Evolutionary conservation across 2,888 invertebrate species (phyloP).

Genomic region (Nephrotoma flavescens): DNA sequence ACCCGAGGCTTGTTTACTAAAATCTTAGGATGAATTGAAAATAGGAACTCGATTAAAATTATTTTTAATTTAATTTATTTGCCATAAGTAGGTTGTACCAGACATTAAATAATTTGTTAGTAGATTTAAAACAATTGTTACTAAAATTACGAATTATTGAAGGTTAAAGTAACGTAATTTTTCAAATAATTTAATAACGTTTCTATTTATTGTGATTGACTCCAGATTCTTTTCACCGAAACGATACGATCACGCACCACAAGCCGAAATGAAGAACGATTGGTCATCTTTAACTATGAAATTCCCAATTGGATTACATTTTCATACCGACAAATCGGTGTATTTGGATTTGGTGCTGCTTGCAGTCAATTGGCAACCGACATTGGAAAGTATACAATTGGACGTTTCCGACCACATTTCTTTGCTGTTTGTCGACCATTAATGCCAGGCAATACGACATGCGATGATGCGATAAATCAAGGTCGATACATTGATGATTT

Average conservation of each 20-base stretch:
- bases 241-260: slow-evolving; percentile 30
- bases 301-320: slow-evolving; percentile 61
- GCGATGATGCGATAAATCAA: slow-evolving; percentile 39
- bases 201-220: not conserved
- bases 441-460: slow-evolving; percentile 37
- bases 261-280: slow-evolving; percentile 34
- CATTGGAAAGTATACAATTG: slow-evolving; percentile 85
- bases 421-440: slow-evolving; percentile 71
- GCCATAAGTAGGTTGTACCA: no score
- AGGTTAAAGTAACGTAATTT: no score
- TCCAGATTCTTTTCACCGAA: slow-evolving; percentile 58
- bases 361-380: slow-evolving; percentile 79
- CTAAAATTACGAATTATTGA: no score
- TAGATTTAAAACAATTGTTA: no score
- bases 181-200: not conserved
- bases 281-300: slow-evolving; percentile 36
- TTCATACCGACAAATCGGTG: slow-evolving; percentile 60
- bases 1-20: no score
- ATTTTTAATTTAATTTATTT: no score
- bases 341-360: slow-evolving; percentile 78
- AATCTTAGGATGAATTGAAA: no score
- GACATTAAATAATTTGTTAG: no score
- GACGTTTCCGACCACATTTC: slow-evolving; percentile 89
- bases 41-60: no score
- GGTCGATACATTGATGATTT: slow-evolving; percentile 58